phyloP scores from a whole-genome alignment of 1,140 invertebrate genomes.

The Caerostris extrusa region DNA sequence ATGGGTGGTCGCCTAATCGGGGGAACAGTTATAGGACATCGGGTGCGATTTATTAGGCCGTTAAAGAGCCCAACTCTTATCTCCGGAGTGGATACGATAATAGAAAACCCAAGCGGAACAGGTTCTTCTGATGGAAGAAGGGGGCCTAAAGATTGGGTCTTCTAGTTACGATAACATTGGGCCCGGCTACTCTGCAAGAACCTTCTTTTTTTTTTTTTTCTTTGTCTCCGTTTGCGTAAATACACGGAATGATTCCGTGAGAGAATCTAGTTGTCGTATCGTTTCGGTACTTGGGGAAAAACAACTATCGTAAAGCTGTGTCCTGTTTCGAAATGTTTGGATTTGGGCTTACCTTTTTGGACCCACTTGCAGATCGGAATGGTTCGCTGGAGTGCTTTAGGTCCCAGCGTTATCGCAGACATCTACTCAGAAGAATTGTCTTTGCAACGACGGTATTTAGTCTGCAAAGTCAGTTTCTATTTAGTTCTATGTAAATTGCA shows the following conservation, averaged over 20 bases:
- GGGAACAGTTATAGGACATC: slow-evolving; percentile 76
- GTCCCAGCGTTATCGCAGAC: background rate
- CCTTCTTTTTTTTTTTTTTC: background rate
- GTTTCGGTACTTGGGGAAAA: background rate
- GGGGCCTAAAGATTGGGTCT: slow-evolving; percentile 44
- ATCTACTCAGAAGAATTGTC: background rate
- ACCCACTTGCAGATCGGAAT: background rate
- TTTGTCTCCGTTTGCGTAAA: slow-evolving; percentile 43
- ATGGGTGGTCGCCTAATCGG: slow-evolving; percentile 73
- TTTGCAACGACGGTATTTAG: background rate
- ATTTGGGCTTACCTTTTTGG: background rate
- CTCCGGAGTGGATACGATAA: slow-evolving; percentile 70
- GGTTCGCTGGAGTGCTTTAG: background rate
- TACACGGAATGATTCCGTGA: background rate
- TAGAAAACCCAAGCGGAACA: slow-evolving; percentile 68
- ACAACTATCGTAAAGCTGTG: background rate
- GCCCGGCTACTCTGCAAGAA: background rate
- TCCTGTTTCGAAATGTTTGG: slow-evolving; percentile 18
- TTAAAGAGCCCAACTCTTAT: slow-evolving; percentile 71
- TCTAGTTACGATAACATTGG: slow-evolving; percentile 52
- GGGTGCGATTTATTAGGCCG: slow-evolving; percentile 63
- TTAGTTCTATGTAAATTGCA: background rate
- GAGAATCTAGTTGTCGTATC: background rate
- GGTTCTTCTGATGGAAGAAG: slow-evolving; percentile 43
- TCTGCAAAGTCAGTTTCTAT: background rate